Evolutionary conservation across 2,113 vertebrate genomes (phyloP).

Genomic region (Myiagra hebetior): DNA sequence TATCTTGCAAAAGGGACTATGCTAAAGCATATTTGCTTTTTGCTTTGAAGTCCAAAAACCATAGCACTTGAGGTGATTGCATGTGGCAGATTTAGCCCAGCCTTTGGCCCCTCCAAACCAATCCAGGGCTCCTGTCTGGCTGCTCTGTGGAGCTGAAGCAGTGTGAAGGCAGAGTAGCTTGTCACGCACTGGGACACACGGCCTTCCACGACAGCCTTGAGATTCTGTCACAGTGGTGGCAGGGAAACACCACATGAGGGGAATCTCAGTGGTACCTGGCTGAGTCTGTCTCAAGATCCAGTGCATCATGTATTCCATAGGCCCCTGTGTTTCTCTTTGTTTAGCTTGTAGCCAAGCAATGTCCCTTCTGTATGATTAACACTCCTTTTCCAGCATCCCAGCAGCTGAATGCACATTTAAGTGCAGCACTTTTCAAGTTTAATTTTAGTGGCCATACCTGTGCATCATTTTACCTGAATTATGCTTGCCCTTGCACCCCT

Average conservation of each 20-base stretch:
- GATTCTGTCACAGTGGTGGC: not conserved
- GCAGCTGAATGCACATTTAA: not conserved
- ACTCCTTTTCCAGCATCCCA: not conserved
- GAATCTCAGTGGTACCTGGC: not conserved
- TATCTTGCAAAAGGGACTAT: not conserved
- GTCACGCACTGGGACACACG: not conserved
- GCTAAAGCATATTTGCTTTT: not conserved
- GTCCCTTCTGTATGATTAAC: not conserved
- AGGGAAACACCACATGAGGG: not conserved
- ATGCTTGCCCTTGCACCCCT: not conserved
- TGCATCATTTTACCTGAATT: not conserved
- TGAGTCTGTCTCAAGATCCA: not conserved
- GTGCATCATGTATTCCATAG: not conserved
- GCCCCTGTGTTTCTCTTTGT: not conserved
- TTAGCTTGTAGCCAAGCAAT: not conserved
- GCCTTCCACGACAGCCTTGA: not conserved
- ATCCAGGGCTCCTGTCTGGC: accelerated
- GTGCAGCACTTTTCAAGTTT: not conserved
- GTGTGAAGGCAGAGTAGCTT: not conserved
- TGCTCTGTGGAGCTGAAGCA: not conserved
- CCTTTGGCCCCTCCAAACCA: not conserved
- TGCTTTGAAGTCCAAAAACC: not conserved
- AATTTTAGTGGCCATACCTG: not conserved
- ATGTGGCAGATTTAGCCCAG: not conserved
- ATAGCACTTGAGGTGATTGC: not conserved